Base-by-base conservation (phyloP, 1,140 invertebrate species). In the Cyclargus thomasi region DNA sequence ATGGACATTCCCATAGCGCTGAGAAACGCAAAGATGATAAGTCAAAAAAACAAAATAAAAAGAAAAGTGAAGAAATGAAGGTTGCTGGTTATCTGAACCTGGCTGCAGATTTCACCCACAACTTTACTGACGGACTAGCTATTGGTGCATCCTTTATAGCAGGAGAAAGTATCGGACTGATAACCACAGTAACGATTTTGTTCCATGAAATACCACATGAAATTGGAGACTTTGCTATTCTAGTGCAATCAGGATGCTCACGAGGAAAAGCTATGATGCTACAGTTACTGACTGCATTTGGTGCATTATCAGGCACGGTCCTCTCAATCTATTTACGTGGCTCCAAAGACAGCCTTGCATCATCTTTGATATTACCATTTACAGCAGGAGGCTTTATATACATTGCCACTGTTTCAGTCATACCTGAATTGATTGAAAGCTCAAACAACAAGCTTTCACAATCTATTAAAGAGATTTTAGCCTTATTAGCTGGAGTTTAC, bases 331-430 rank as follows among this genome's bases (percentile, higher is more conserved):
- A 96, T 36, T 94, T 95, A 62, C 94, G 95, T 85, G 95, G 94
- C 70, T 93, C 92, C 83, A 75, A 83, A 91, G 95, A 95, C 82
- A 94, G 95, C 69, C 88, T 95, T 70, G 95, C 96, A 4, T 95
- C 95, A 39, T 92, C 93, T 14, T 96, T 97, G 93, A 96, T 99
- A 70, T 91, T 99, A 62, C 97, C 98, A 36, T 99, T 99, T 81
- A 99, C 98, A 53, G 98, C 98, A 68, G 98, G 98, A 67, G 98
- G 98, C 18, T 99, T 99, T 86, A 99, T 99, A 86, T 99, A 99
- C 86, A 99, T 99, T 77, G 98, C 98, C 16, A 97, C 97, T 23
- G 98, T 99, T 0, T 98, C 97, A 64, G 96, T 99, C 1, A 98
- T 99, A 87, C 98, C 98, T 63, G 97, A 99, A 89, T 92, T 99